Evolutionary conservation across 2,888 invertebrate genomes (phyloP).

Genomic region (Lasioglossum villosulum): DNA sequence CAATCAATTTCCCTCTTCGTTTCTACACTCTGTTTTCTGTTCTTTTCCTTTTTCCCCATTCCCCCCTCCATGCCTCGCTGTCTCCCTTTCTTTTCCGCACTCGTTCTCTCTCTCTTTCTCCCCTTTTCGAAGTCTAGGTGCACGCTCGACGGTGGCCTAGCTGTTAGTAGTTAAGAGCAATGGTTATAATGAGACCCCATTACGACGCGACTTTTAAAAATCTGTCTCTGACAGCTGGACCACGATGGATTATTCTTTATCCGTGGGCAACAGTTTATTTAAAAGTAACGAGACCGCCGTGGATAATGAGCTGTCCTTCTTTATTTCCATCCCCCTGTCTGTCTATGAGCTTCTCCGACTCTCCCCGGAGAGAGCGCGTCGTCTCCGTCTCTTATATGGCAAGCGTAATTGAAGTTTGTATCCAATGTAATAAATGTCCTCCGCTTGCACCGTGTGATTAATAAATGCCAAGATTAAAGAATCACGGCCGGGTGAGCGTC

Average conservation of each 20-base stretch:
- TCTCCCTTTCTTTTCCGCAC: neutral
- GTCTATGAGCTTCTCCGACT: conserved; percentile 38
- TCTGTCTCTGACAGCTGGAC: conserved; percentile 76
- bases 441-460: conserved; percentile 57
- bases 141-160: conserved; percentile 60
- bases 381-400: conserved; percentile 60
- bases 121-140: conserved; percentile 26
- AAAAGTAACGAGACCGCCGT: conserved; percentile 65
- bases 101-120: neutral
- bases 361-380: conserved; percentile 30
- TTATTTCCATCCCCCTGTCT: conserved; percentile 47
- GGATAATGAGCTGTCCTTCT: conserved; percentile 64
- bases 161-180: conserved; percentile 74
- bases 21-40: neutral
- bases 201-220: conserved; percentile 78
- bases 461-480: conserved; percentile 62
- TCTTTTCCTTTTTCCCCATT: neutral
- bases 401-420: conserved; percentile 62
- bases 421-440: conserved; percentile 57
- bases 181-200: conserved; percentile 79
- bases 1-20: conserved; percentile 72
- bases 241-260: conserved; percentile 73
- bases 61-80: neutral
- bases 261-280: conserved; percentile 68
- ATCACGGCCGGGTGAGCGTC: conserved; percentile 14